Percentiles rank a stretch among this genome's conserved stretches.
Evolutionary conservation across 2,113 vertebrate species (phyloP).

Genomic region (Anhinga rufa): DNA sequence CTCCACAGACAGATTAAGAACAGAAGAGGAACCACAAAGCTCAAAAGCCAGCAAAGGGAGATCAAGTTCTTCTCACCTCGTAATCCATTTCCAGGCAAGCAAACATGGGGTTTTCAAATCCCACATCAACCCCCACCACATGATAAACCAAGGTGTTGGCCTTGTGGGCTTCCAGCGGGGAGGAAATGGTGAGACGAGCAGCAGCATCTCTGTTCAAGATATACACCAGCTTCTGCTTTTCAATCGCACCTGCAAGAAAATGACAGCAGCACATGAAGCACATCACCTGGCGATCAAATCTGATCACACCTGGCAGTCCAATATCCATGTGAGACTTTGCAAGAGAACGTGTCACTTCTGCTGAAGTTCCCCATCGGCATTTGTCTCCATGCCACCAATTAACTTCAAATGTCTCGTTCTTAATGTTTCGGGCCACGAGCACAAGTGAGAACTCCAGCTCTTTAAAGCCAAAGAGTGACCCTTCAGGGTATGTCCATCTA

Average conservation of each 20-base stretch:
- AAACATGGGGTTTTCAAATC: constrained; percentile 99
- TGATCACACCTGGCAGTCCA: neutral
- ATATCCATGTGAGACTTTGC: fast-evolving
- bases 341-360: fast-evolving
- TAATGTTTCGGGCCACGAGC: neutral
- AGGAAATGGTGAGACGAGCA: constrained; percentile 95
- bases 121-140: constrained; percentile 96
- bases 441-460: neutral
- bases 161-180: constrained; percentile 95
- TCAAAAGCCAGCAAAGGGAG: neutral
- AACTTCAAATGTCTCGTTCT: fast-evolving
- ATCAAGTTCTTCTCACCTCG: constrained; percentile 75
- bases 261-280: neutral
- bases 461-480: neutral
- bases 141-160: constrained; percentile 98
- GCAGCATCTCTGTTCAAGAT: constrained; percentile 98
- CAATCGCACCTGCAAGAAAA: constrained; percentile 84
- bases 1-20: neutral
- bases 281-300: neutral
- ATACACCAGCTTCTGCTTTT: constrained; percentile 98
- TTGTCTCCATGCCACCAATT: neutral
- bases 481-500: neutral
- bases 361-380: neutral
- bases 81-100: constrained; percentile 99
- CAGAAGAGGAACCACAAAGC: neutral